Conservation (phyloP, 2,888 invertebrate species). For the Nycteola revayana region DNA sequence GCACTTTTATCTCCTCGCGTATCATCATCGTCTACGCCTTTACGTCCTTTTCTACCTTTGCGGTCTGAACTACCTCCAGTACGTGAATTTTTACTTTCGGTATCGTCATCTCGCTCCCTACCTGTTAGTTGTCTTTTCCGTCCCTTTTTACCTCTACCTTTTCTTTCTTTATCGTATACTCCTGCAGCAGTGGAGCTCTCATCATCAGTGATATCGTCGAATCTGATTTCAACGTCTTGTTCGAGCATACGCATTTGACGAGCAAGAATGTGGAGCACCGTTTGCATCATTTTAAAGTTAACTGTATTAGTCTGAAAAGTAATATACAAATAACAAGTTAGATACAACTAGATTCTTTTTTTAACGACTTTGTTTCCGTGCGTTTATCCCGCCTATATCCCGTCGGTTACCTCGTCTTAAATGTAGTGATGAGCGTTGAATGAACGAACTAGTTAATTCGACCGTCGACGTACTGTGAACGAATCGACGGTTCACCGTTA, state of each 20-base stretch:
- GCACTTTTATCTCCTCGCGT: not conserved
- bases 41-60: not conserved
- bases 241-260: slow-evolving; percentile 60
- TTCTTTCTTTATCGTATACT: not conserved
- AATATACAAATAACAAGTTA: too few relatives aligned
- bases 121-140: not conserved
- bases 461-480: too few relatives aligned
- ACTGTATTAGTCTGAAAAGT: slow-evolving; percentile 16
- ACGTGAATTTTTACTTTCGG: not conserved
- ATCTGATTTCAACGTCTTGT: slow-evolving; percentile 53
- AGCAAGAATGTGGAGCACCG: slow-evolving; percentile 58
- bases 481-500: too few relatives aligned
- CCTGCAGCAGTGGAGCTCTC: slow-evolving; percentile 8
- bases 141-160: not conserved
- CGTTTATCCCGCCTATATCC: too few relatives aligned
- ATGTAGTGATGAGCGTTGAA: too few relatives aligned
- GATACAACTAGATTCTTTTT: too few relatives aligned
- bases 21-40: not conserved
- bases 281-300: slow-evolving; percentile 47
- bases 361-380: too few relatives aligned
- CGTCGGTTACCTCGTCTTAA: too few relatives aligned
- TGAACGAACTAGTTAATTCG: too few relatives aligned
- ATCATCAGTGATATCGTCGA: slow-evolving; percentile 16
- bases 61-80: not conserved
- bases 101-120: not conserved